Base-by-base conservation (phyloP, 2,888 invertebrate genomes). In the Drosophila longiperda region DNA sequence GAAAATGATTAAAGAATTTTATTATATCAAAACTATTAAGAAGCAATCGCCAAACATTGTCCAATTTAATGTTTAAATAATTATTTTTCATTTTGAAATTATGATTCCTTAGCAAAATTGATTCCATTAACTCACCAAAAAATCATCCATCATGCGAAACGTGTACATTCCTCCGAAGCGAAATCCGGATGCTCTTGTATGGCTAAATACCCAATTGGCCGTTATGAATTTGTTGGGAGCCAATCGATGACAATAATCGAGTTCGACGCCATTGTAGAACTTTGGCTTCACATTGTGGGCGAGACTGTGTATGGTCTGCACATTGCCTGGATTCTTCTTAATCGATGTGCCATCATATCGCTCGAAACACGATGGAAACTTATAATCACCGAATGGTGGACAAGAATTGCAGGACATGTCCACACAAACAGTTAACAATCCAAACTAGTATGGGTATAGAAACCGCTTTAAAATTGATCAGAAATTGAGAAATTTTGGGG, bases 261-360 rank as follows among this genome's bases (percentile, higher is more conserved):
- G 65, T 62, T 92, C 91, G 48, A 93, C 71, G 58, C 93, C 93
- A 73, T 93, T 93, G 38, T 90, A 90, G 78, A 92, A 92, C 38
- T 83, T 89, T 36, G 93, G 93, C 89, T 91, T 92, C 33, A 93
- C 92, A 33, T 91, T 89, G 26, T 91, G 90, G n/a, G 92, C 91
- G 55, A 92, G 80, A n/a, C 74, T 75, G 72, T 93, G 93, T 6
- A 93, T 74, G n/a, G 90, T 89, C 26, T 88, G 80, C 4, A 93
- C 89, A 78, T 89, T 93, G 34, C 93, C 93, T 1, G 93, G 93
- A 85, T 93, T 93, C 50, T 81, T 86, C 48, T 82, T 77, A 23
- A 87, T 82, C 42, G 75, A 73, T 2, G 54, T 29, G 7, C 93
- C 93, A 0, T 84, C 75, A 36, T 87, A 83, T 12, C 78, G 74